Percentiles rank a stretch among this genome's conserved stretches.
Evolutionary conservation across 2,113 vertebrate species (phyloP).

Genomic region (Apistogramma diplotaenia): DNA sequence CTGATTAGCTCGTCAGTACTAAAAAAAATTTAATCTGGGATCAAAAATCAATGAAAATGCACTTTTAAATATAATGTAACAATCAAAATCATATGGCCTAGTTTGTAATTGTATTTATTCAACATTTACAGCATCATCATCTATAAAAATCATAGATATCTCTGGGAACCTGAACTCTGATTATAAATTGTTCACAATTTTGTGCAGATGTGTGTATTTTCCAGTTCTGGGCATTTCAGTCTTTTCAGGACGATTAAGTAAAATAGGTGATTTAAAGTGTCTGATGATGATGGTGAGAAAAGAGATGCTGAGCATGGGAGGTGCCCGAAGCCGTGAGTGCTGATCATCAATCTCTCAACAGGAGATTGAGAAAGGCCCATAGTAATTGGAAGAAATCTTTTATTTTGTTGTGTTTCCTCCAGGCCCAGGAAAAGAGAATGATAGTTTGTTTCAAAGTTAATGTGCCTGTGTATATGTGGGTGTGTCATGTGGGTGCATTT

Average conservation of each 20-base stretch:
- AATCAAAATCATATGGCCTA: too few species aligned
- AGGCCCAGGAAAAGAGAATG: neutral
- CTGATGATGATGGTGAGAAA: neutral
- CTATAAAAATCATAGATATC: neutral
- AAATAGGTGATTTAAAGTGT: neutral
- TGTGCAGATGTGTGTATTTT: neutral
- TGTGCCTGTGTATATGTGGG: conserved; percentile 15
- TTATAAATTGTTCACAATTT: neutral
- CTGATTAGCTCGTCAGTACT: neutral
- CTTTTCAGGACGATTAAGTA: neutral
- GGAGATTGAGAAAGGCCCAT: neutral
- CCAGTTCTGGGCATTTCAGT: neutral
- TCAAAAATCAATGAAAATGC: too few species aligned
- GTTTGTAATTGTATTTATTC: too few species aligned
- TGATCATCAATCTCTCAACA: conserved; percentile 33
- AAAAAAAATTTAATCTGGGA: too few species aligned
- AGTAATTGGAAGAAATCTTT: neutral
- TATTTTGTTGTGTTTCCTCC: conserved; percentile 1
- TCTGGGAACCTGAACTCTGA: neutral
- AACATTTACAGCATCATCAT: neutral
- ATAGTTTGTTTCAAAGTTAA: neutral
- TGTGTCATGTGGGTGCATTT: conserved; percentile 11
- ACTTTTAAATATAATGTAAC: too few species aligned
- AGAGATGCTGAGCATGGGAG: neutral
- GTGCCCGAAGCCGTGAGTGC: conserved; percentile 9